phyloP scores from a whole-genome alignment of 2,888 invertebrate genomes.

The Ophioninae sp. region DNA sequence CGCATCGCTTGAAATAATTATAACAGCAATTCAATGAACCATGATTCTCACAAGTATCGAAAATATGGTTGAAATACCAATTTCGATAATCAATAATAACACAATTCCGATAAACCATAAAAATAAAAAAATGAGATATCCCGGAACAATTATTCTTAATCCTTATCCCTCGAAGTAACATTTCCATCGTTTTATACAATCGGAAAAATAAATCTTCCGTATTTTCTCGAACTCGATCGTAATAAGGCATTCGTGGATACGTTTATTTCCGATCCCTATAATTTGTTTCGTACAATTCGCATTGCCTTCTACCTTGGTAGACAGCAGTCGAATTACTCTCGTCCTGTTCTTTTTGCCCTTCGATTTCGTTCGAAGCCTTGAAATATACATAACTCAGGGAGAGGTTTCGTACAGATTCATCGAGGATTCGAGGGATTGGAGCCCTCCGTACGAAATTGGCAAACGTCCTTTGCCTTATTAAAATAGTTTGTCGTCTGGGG shows the following conservation, averaged over 20 bases:
- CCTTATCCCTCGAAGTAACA: not conserved
- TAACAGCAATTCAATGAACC: too few relatives aligned
- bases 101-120: not conserved
- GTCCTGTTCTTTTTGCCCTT: constrained; percentile 30
- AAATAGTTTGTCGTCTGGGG: constrained; percentile 67
- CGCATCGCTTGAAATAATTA: too few relatives aligned
- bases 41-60: too few relatives aligned
- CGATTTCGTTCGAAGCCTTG: constrained; percentile 29
- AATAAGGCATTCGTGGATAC: not conserved
- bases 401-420: constrained; percentile 53
- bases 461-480: constrained; percentile 70
- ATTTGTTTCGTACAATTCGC: constrained; percentile 47
- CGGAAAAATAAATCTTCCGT: not conserved
- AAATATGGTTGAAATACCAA: too few relatives aligned
- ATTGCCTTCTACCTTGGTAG: constrained; percentile 35
- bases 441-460: constrained; percentile 67
- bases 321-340: constrained; percentile 46
- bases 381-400: constrained; percentile 45
- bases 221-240: not conserved
- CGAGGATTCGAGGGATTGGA: constrained; percentile 40
- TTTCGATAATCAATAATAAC: not conserved
- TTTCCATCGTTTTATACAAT: not conserved
- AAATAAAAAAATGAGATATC: not conserved
- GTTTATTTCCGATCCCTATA: constrained; percentile 18
- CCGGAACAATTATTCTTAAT: constrained; percentile 1